phyloP scores from a whole-genome alignment of 2,113 vertebrate genomes.

The Hiodon alosoides region DNA sequence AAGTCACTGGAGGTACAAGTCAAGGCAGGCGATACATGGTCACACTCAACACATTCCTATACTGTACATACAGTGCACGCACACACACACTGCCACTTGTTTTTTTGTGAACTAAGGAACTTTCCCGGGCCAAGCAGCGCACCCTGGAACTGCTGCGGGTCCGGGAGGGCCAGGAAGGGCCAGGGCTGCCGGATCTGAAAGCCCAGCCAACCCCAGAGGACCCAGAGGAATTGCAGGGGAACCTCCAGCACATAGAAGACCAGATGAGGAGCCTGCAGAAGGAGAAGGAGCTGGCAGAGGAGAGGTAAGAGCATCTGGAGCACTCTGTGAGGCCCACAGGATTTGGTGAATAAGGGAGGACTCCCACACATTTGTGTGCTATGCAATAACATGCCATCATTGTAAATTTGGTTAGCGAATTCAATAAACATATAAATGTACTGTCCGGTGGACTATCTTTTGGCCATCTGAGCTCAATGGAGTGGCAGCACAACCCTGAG shows the following conservation, averaged over 20 bases:
- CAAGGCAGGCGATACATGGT: not conserved
- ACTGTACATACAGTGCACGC: not conserved
- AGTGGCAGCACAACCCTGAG: not conserved
- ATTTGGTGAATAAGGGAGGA: no score
- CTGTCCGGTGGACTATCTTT: not conserved
- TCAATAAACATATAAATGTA: no score
- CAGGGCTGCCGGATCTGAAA: not conserved
- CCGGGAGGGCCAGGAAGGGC: slow-evolving; percentile 51
- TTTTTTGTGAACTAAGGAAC: slow-evolving; percentile 63
- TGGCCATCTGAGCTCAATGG: slow-evolving; percentile 33
- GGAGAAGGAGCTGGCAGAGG: slow-evolving; percentile 85
- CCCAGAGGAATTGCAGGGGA: slow-evolving; percentile 60
- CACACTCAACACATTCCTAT: not conserved
- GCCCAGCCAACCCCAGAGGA: slow-evolving; percentile 27
- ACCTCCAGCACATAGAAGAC: slow-evolving; percentile 83
- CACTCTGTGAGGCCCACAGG: no score
- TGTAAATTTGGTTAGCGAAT: no score
- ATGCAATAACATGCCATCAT: no score
- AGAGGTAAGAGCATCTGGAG: slow-evolving; percentile 62
- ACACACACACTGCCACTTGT: not conserved
- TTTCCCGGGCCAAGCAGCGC: slow-evolving; percentile 84
- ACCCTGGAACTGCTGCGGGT: slow-evolving; percentile 78
- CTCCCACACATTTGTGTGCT: no score
- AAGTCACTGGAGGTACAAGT: slow-evolving; percentile 79
- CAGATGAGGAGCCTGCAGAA: slow-evolving; percentile 81